These are phyloP conservation scores for Lipophrys pholis DNA, from an alignment of 2,113 vertebrate genomes.

Conservation along the genomic window DNA sequence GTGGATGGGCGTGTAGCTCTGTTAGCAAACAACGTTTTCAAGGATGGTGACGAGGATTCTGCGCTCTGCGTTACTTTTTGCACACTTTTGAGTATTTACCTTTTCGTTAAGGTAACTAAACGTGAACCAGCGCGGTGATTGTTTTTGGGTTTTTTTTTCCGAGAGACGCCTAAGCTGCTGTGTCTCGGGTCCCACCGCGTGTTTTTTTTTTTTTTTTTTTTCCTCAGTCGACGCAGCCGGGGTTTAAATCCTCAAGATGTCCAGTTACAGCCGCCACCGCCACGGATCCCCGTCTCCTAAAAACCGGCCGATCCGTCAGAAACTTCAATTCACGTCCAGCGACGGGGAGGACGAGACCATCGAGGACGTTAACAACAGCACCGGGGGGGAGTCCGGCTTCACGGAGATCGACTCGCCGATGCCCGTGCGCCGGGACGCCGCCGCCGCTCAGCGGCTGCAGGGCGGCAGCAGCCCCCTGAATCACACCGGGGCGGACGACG, in stretches of 20 bases:
- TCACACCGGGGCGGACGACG: slow-evolving; percentile 82
- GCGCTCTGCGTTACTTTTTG: background rate
- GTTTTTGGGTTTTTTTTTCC: no score
- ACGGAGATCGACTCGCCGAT: slow-evolving; percentile 92
- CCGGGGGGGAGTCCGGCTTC: slow-evolving; percentile 93
- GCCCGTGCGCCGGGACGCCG: slow-evolving; percentile 74
- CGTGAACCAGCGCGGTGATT: no score
- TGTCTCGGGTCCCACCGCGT: slow-evolving; percentile 24
- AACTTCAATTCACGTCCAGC: slow-evolving; percentile 86
- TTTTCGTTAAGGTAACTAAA: slow-evolving; percentile 33
- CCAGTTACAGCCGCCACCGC: slow-evolving; percentile 77
- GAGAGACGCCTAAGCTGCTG: no score
- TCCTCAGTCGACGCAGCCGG: slow-evolving; percentile 26
- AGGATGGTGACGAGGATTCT: slow-evolving; percentile 15
- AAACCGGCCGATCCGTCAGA: slow-evolving; percentile 84
- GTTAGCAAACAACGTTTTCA: slow-evolving; percentile 19
- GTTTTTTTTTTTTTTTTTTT: slow-evolving; percentile 26
- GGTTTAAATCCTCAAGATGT: slow-evolving; percentile 74
- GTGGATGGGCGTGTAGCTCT: slow-evolving; percentile 59
- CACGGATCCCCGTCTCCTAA: slow-evolving; percentile 74
- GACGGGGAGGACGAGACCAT: slow-evolving; percentile 91
- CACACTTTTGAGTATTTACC: background rate
- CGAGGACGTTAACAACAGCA: slow-evolving; percentile 91
- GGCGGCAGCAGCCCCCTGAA: slow-evolving; percentile 76
- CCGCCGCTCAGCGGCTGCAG: slow-evolving; percentile 63